phyloP scores from a whole-genome alignment of 1,140 invertebrate genomes.

The Magallana ariakensis region DNA sequence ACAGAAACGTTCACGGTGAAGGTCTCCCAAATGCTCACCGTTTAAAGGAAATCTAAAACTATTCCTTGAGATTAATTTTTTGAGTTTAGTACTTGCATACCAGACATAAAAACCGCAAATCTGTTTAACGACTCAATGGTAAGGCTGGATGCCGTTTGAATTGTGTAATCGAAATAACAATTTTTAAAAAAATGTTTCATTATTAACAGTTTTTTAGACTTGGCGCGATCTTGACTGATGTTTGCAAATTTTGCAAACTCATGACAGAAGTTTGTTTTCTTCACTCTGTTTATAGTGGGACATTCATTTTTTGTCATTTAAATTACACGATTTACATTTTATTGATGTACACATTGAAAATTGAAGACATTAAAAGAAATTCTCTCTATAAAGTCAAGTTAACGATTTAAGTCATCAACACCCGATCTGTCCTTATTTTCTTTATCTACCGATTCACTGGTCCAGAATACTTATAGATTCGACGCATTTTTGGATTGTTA shows the following conservation, averaged over 20 bases:
- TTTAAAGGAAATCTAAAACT: background rate
- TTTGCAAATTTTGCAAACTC: background rate
- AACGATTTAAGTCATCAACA: conserved; percentile 11
- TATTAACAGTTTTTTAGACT: background rate
- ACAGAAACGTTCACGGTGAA: background rate
- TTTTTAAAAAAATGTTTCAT: background rate
- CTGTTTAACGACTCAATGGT: no score
- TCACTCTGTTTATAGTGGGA: background rate
- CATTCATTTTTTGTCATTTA: conserved; percentile 24
- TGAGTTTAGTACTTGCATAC: background rate
- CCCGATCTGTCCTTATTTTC: background rate
- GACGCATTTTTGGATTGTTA: conserved; percentile 36
- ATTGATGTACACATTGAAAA: background rate
- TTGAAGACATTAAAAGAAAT: conserved; percentile 22
- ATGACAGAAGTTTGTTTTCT: background rate
- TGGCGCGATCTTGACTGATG: background rate
- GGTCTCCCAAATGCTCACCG: background rate
- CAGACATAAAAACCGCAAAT: background rate
- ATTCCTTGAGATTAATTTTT: background rate
- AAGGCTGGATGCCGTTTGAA: no score
- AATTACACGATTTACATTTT: background rate
- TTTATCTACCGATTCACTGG: conserved; percentile 12
- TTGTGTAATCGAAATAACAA: no score
- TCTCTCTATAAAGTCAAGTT: background rate
- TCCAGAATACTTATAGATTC: conserved; percentile 2